A percentile compares a stretch with the other conserved stretches of the same genome.
Evolutionary conservation across 2,113 vertebrate species (phyloP).

Genomic region (Halcyon senegalensis): DNA sequence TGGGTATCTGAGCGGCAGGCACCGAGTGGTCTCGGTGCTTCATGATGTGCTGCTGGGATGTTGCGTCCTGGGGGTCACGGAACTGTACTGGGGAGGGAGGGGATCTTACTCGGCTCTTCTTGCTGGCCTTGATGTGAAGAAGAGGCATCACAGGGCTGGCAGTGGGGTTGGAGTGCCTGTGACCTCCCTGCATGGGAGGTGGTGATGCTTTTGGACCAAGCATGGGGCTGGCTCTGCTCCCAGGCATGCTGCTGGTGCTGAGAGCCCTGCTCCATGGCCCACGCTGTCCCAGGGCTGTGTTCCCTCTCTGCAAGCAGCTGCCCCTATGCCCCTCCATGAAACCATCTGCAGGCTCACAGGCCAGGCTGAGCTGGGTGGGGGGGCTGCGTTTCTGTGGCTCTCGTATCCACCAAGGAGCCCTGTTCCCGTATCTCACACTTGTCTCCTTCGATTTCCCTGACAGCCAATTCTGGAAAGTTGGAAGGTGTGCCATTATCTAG

Average conservation of each 20-base stretch:
- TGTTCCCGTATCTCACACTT: constrained; percentile 27
- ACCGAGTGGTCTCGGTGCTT: background rate
- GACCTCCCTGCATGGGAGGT: background rate
- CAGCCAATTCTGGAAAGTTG: constrained; percentile 60
- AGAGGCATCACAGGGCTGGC: background rate
- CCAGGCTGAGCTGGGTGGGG: background rate
- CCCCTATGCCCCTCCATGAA: rapidly evolving
- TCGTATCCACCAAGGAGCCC: background rate
- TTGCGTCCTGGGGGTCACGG: background rate
- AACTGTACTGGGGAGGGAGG: background rate
- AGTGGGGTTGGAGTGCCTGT: background rate
- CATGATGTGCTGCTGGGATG: background rate
- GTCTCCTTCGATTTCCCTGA: constrained; percentile 69
- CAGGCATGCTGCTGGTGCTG: rapidly evolving
- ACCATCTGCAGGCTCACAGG: background rate
- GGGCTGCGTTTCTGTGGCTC: background rate
- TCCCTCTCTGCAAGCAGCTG: rapidly evolving
- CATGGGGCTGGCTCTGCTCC: background rate
- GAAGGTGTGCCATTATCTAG: constrained; percentile 61
- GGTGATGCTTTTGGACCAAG: background rate
- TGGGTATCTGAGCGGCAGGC: background rate
- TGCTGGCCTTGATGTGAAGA: rapidly evolving
- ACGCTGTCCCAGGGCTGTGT: rapidly evolving
- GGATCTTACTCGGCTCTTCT: background rate
- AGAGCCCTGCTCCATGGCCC: background rate